These are phyloP conservation scores for Garra rufa DNA, from an alignment of 2,113 vertebrate genomes.

Conservation along the genomic window DNA sequence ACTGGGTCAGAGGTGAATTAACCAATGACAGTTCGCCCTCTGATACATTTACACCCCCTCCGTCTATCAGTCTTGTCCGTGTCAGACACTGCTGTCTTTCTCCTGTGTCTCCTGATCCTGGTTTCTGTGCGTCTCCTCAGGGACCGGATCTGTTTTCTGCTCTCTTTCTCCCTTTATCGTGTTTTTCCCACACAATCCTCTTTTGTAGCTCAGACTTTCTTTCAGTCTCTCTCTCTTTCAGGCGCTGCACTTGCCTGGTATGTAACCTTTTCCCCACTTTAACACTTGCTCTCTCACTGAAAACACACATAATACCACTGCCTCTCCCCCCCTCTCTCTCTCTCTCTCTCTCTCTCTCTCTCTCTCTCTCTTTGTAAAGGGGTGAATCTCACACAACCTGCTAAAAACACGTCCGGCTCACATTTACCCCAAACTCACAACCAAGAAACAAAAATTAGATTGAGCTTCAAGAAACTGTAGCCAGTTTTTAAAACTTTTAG, in stretches of 20 bases:
- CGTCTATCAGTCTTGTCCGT: neutral
- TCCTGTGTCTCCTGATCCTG: neutral
- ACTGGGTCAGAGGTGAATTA: neutral
- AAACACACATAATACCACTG: neutral
- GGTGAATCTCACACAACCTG: neutral
- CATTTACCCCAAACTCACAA: neutral
- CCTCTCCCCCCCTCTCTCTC: no score
- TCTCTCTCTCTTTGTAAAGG: neutral
- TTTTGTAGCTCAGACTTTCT: slow-evolving; percentile 5
- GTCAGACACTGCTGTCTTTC: neutral
- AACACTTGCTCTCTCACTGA: neutral
- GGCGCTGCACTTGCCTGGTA: slow-evolving; percentile 1
- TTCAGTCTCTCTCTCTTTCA: neutral
- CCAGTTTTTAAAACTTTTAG: neutral
- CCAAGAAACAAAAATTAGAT: neutral
- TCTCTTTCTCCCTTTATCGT: neutral
- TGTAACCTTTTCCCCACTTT: slow-evolving; percentile 49
- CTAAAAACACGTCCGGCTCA: neutral
- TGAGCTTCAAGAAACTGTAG: neutral
- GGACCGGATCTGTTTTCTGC: neutral
- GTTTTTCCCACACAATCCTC: neutral
- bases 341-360: slow-evolving; percentile 18
- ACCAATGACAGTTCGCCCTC: neutral
- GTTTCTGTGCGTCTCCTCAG: neutral
- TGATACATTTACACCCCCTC: neutral